Evolutionary conservation across 2,113 vertebrate genomes (phyloP).

Genomic region (Merops nubicus): DNA sequence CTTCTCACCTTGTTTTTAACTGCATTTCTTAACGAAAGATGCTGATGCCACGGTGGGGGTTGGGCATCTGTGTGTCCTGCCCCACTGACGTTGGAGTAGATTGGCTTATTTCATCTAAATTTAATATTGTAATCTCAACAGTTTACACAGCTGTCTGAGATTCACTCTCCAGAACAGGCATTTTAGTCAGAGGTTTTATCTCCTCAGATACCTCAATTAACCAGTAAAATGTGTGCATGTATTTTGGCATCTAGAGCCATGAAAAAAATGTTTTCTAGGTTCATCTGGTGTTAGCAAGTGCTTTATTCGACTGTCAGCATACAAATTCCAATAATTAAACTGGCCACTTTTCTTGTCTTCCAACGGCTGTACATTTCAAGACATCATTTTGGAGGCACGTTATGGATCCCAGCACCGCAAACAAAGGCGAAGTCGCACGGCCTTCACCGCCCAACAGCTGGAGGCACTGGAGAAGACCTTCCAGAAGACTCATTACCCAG

Average conservation of each 20-base stretch:
- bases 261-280: background rate
- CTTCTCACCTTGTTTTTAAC: background rate
- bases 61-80: fast-evolving
- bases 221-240: background rate
- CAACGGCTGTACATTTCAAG: constrained; percentile 99
- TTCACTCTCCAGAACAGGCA: background rate
- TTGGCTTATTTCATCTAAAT: background rate
- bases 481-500: constrained; percentile 99
- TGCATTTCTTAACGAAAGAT: background rate
- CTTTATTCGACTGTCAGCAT: background rate
- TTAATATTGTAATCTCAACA: background rate
- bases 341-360: constrained; percentile 86
- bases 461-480: constrained; percentile 99
- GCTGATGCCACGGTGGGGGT: background rate
- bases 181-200: background rate
- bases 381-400: constrained; percentile 99
- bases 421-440: constrained; percentile 94
- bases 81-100: background rate
- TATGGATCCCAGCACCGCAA: constrained; percentile 99
- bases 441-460: constrained; percentile 96
- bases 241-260: background rate
- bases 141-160: background rate
- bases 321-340: constrained; percentile 89
- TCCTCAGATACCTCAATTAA: background rate
- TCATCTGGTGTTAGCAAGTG: background rate